These are phyloP conservation scores for Ameiurus melas DNA, from an alignment of 2,113 vertebrate species.

Conservation along the genomic window DNA sequence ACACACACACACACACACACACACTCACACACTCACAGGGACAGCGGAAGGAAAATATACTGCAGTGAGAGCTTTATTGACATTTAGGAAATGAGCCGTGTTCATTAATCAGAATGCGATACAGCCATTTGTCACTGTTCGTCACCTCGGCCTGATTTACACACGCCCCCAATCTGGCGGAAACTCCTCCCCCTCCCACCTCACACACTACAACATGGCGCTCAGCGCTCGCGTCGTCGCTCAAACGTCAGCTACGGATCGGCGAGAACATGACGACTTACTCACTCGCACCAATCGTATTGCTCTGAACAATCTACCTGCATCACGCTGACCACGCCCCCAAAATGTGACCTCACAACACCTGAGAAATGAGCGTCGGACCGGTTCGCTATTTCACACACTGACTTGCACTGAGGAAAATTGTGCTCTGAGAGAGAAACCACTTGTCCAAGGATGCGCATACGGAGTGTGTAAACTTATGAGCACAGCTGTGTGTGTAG, in stretches of 20 bases:
- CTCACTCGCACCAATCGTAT: too few species aligned
- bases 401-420: too few species aligned
- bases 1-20: conserved; percentile 35
- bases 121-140: background rate
- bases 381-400: too few species aligned
- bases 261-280: too few species aligned
- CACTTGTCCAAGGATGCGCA: too few species aligned
- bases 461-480: too few species aligned
- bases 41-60: conserved; percentile 2
- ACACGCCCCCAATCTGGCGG: background rate
- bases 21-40: conserved; percentile 17
- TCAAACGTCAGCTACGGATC: background rate
- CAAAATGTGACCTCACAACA: too few species aligned
- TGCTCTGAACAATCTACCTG: too few species aligned
- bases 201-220: background rate
- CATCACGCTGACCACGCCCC: too few species aligned
- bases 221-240: background rate
- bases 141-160: background rate
- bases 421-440: too few species aligned
- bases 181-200: background rate
- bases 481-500: too few species aligned
- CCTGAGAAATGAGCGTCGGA: too few species aligned
- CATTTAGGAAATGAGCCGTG: conserved; percentile 37
- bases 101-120: conserved; percentile 39
- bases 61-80: conserved; percentile 40